phyloP scores from a whole-genome alignment of 2,888 invertebrate genomes.

The Metalampra italica region DNA sequence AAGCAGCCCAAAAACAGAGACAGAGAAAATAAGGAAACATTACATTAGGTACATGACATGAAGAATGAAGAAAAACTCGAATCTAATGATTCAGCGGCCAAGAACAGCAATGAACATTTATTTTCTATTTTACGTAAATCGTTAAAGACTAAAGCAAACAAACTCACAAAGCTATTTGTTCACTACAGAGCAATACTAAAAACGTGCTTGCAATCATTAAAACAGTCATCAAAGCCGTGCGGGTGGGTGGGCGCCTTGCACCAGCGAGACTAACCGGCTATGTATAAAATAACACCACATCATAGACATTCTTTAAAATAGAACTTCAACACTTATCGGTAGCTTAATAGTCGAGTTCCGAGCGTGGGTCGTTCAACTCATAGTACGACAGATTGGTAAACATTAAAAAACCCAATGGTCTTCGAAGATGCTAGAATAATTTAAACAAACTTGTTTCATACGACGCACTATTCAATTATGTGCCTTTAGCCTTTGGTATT shows the following conservation, averaged over 20 bases:
- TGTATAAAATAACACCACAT: slow-evolving; percentile 24
- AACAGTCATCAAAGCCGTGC: slow-evolving; percentile 34
- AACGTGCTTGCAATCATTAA: slow-evolving; percentile 37
- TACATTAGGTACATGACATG: not conserved
- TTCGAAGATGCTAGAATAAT: slow-evolving; percentile 20
- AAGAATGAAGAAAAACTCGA: not conserved
- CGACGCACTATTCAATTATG: slow-evolving; percentile 3
- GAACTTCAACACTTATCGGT: slow-evolving; percentile 29
- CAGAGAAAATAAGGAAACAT: not conserved
- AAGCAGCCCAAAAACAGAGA: not conserved
- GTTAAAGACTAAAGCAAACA: slow-evolving; percentile 7
- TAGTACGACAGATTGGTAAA: slow-evolving; percentile 28
- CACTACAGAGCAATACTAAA: slow-evolving; percentile 24
- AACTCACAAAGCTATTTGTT: slow-evolving; percentile 23
- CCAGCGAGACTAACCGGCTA: slow-evolving; percentile 23
- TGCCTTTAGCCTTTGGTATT: slow-evolving; percentile 7
- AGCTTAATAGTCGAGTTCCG: slow-evolving; percentile 39
- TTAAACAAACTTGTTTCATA: slow-evolving; percentile 7
- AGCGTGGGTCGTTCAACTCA: slow-evolving; percentile 49
- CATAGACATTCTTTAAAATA: slow-evolving; percentile 24
- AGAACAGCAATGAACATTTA: too few relatives aligned
- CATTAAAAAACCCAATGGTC: slow-evolving; percentile 21
- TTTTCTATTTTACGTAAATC: not conserved
- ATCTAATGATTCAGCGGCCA: too few relatives aligned
- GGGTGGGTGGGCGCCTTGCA: slow-evolving; percentile 40